Percentiles rank a stretch among this genome's conserved stretches.
These are phyloP conservation scores for Globodera rostochiensis DNA, from an alignment of 1,140 invertebrate species.

Conservation along the genomic window DNA sequence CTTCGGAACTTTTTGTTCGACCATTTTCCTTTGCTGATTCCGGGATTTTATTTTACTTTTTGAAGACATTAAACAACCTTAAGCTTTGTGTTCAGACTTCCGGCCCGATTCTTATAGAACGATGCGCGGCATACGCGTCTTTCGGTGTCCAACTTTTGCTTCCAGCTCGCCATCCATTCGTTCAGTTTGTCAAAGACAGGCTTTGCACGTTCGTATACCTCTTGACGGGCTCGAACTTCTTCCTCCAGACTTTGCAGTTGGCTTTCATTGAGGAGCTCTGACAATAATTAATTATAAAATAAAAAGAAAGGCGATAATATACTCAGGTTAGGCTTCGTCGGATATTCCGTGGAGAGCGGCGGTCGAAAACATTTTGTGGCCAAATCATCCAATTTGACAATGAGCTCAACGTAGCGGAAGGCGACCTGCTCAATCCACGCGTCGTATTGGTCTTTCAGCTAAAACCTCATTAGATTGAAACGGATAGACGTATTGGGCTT, in stretches of 20 bases:
- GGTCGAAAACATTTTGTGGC: slow-evolving; percentile 31
- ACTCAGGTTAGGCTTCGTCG: slow-evolving; percentile 21
- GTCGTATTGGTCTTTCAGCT: slow-evolving; percentile 34
- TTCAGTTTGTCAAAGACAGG: slow-evolving; percentile 25
- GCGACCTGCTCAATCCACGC: slow-evolving; percentile 31
- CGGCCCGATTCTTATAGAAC: slow-evolving; percentile 33
- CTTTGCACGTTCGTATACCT: slow-evolving; percentile 19
- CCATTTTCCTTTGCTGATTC: slow-evolving; percentile 20
- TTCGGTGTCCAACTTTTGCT: slow-evolving; percentile 30
- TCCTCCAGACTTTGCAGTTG: slow-evolving; percentile 24
- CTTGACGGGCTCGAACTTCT: not conserved
- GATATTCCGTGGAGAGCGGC: not conserved
- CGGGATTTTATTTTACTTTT: slow-evolving; percentile 4
- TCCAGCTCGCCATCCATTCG: slow-evolving; percentile 33
- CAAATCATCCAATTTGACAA: slow-evolving; percentile 24
- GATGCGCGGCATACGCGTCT: slow-evolving; percentile 29
- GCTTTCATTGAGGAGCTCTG: not conserved
- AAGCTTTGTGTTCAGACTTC: slow-evolving; percentile 20
- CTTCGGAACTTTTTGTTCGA: slow-evolving; percentile 27
- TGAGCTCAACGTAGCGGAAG: slow-evolving; percentile 33
- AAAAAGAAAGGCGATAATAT: not conserved
- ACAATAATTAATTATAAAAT: not conserved
- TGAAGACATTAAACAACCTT: slow-evolving; percentile 5
- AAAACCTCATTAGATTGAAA: not conserved
- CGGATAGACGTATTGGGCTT: not conserved